Evolutionary conservation across 1,140 invertebrate genomes (phyloP).

Genomic region (Heliconius hewitsoni): DNA sequence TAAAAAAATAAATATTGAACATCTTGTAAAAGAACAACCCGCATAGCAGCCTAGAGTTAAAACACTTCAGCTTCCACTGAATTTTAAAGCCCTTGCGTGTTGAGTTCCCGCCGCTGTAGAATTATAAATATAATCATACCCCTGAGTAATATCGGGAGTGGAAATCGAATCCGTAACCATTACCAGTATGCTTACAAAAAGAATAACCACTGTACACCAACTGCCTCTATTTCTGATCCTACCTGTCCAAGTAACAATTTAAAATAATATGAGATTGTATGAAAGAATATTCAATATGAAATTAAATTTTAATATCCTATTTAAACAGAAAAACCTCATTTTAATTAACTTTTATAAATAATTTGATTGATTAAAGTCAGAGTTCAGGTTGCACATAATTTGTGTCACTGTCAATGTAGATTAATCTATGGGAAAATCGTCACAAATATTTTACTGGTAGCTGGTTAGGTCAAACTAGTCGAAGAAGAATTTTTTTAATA

Average conservation of each 20-base stretch:
- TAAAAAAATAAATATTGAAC: too few species aligned
- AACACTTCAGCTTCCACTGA: too few species aligned
- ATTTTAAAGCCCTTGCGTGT: too few species aligned
- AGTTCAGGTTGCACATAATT: not conserved
- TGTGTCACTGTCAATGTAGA: not conserved
- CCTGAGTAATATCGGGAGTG: too few species aligned
- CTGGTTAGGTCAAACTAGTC: not conserved
- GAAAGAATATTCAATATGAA: not conserved
- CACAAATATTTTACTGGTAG: not conserved
- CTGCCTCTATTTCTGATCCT: too few species aligned
- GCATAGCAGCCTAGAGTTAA: too few species aligned
- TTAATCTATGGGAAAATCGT: not conserved
- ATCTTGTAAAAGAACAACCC: too few species aligned
- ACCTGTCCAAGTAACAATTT: not conserved
- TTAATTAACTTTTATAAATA: not conserved
- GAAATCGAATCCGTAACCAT: too few species aligned
- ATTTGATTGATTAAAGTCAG: slow-evolving; percentile 3
- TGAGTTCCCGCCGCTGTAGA: too few species aligned
- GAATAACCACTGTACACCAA: too few species aligned
- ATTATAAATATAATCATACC: too few species aligned
- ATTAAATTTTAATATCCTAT: not conserved
- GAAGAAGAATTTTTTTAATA: not conserved
- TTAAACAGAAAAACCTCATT: not conserved
- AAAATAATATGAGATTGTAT: not conserved
- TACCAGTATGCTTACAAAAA: too few species aligned